Evolutionary conservation across 2,888 invertebrate species (phyloP).

Genomic region (Norana najaformis): DNA sequence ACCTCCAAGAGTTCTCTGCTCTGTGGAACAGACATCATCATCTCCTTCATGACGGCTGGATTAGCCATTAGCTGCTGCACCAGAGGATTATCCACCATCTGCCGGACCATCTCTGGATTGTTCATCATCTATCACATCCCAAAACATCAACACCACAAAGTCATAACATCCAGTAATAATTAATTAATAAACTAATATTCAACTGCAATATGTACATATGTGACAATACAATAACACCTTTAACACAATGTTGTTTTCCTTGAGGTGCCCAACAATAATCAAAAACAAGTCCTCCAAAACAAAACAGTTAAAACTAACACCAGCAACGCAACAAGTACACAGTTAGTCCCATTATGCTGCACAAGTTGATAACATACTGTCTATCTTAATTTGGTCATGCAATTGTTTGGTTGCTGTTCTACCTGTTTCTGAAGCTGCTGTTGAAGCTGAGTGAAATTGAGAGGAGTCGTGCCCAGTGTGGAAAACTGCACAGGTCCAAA

Average conservation of each 20-base stretch:
- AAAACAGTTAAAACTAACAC: background rate
- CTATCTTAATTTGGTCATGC: background rate
- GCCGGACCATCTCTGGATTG: slow-evolving; percentile 23
- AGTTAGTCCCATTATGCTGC: background rate
- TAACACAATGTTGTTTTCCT: background rate
- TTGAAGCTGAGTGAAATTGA: slow-evolving; percentile 25
- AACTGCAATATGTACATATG: background rate
- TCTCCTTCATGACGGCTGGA: slow-evolving; percentile 27
- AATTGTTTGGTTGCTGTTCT: background rate
- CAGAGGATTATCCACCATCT: slow-evolving; percentile 29
- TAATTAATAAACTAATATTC: background rate
- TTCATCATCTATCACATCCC: background rate
- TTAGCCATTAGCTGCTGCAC: slow-evolving; percentile 30
- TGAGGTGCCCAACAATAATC: background rate
- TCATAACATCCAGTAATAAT: background rate
- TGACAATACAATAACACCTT: background rate
- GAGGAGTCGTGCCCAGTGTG: background rate
- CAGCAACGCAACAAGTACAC: background rate
- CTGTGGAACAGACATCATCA: slow-evolving; percentile 27
- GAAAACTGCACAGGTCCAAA: slow-evolving; percentile 26
- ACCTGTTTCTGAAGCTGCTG: slow-evolving; percentile 29
- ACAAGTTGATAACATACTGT: too few species aligned
- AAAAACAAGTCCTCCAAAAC: background rate
- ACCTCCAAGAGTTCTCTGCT: slow-evolving; percentile 25
- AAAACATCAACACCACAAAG: background rate